Evolutionary conservation across 2,888 invertebrate genomes (phyloP).

Genomic region (Psococerastis gibbosa): DNA sequence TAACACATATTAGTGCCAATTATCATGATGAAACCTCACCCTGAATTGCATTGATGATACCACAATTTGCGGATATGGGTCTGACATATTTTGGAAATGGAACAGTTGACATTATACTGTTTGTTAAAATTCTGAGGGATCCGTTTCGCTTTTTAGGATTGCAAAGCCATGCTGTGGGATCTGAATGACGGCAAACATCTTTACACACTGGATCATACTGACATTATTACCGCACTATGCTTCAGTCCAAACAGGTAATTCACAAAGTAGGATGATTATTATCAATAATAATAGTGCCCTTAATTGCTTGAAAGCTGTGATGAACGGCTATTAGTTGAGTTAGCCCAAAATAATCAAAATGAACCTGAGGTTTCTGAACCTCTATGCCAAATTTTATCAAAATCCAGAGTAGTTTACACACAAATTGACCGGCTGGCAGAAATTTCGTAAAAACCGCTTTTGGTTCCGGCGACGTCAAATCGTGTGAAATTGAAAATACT

Average conservation of each 20-base stretch:
- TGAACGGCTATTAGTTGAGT: no score
- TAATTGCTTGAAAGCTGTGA: no score
- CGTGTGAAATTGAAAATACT: no score
- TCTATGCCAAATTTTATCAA: no score
- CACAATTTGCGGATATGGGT: slow-evolving; percentile 21
- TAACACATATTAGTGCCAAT: slow-evolving; percentile 5
- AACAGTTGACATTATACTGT: neutral
- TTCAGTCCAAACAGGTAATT: slow-evolving; percentile 99
- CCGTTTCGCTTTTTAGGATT: slow-evolving; percentile 40
- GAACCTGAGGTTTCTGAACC: no score
- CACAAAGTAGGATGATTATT: no score
- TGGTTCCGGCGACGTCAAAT: no score
- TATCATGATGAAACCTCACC: slow-evolving; percentile 13
- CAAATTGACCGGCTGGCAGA: no score
- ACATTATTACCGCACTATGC: slow-evolving; percentile 93
- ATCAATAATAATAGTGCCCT: no score
- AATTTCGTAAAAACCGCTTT: no score
- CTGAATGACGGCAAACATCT: slow-evolving; percentile 98
- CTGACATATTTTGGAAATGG: slow-evolving; percentile 16
- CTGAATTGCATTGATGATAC: slow-evolving; percentile 12
- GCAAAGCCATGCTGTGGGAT: slow-evolving; percentile 99
- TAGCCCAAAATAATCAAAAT: no score
- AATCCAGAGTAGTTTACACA: no score
- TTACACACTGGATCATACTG: slow-evolving; percentile 96
- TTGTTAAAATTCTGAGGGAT: neutral